These are phyloP conservation scores for Odontomyia ornata DNA, from an alignment of 2,888 invertebrate species.

Conservation along the genomic window DNA sequence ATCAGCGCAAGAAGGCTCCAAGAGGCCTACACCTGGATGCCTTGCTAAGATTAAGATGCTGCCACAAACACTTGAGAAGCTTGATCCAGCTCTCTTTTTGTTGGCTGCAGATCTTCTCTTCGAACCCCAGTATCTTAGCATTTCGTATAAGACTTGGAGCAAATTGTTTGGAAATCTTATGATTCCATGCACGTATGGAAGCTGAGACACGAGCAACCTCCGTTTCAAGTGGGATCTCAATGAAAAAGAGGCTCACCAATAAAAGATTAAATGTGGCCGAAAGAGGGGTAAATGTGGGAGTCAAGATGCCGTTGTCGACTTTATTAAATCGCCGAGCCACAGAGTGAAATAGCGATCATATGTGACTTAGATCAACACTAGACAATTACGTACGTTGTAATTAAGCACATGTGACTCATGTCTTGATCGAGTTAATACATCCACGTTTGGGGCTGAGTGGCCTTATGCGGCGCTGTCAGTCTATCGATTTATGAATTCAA, in stretches of 20 bases:
- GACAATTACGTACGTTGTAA: slow-evolving; percentile 23
- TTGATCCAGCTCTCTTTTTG: slow-evolving; percentile 5
- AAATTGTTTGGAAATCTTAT: background rate
- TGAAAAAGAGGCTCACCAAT: slow-evolving; percentile 38
- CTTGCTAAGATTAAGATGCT: slow-evolving; percentile 11
- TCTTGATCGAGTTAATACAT: slow-evolving; percentile 7
- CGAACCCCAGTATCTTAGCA: background rate
- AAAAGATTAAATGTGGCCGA: slow-evolving; percentile 30
- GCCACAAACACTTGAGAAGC: background rate
- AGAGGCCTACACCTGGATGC: background rate
- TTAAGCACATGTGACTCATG: slow-evolving; percentile 31
- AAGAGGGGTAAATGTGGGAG: slow-evolving; percentile 45
- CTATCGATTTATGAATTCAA: slow-evolving; percentile 35
- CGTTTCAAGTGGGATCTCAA: slow-evolving; percentile 20
- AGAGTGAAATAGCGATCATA: background rate
- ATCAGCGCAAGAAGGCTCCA: background rate
- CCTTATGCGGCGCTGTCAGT: slow-evolving; percentile 25
- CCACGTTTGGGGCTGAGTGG: slow-evolving; percentile 3
- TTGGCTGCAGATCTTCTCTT: slow-evolving; percentile 22
- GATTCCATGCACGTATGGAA: background rate
- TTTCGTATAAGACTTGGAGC: slow-evolving; percentile 35
- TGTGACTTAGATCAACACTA: slow-evolving; percentile 27
- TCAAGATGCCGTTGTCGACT: slow-evolving; percentile 23
- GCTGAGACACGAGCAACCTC: background rate
- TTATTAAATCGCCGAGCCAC: slow-evolving; percentile 5